phyloP scores from a whole-genome alignment of 2,888 invertebrate species.

The Linnaemya tessellans region DNA sequence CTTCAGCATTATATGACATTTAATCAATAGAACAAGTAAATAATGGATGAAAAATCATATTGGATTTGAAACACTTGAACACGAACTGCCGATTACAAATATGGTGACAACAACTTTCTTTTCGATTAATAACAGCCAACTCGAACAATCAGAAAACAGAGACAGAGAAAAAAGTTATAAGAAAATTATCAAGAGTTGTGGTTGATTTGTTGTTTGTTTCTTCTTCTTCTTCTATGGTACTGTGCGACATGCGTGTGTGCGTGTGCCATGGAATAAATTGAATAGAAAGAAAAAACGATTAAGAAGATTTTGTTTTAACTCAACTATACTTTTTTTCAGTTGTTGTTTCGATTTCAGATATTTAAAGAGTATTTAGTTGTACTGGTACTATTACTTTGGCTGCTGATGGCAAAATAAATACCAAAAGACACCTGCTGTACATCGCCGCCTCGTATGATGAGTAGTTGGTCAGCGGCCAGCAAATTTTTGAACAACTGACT shows the following conservation, averaged over 20 bases:
- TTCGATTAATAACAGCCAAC: slow-evolving; percentile 50
- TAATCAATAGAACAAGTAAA: slow-evolving; percentile 27
- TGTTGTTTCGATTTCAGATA: slow-evolving; percentile 31
- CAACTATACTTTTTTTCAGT: not conserved
- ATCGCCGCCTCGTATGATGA: not conserved
- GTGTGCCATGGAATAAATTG: slow-evolving; percentile 22
- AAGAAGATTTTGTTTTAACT: slow-evolving; percentile 33
- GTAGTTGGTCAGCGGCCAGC: not conserved
- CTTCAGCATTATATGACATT: slow-evolving; percentile 39
- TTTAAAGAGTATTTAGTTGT: slow-evolving; percentile 46
- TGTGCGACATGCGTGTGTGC: slow-evolving; percentile 50
- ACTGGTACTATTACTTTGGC: slow-evolving; percentile 7
- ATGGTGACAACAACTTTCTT: slow-evolving; percentile 73
- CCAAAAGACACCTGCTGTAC: slow-evolving; percentile 47
- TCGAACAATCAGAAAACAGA: not conserved
- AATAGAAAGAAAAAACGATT: slow-evolving; percentile 14
- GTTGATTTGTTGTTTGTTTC: slow-evolving; percentile 11
- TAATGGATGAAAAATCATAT: not conserved
- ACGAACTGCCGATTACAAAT: slow-evolving; percentile 56
- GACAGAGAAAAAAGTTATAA: slow-evolving; percentile 1
- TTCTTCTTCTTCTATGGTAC: slow-evolving; percentile 6
- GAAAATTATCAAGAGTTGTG: slow-evolving; percentile 41
- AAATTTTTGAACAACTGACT: slow-evolving; percentile 8
- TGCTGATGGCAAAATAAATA: slow-evolving; percentile 47
- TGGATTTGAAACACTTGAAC: slow-evolving; percentile 12